Conservation (phyloP, 2,113 vertebrate species). For the Gyps fulvus region DNA sequence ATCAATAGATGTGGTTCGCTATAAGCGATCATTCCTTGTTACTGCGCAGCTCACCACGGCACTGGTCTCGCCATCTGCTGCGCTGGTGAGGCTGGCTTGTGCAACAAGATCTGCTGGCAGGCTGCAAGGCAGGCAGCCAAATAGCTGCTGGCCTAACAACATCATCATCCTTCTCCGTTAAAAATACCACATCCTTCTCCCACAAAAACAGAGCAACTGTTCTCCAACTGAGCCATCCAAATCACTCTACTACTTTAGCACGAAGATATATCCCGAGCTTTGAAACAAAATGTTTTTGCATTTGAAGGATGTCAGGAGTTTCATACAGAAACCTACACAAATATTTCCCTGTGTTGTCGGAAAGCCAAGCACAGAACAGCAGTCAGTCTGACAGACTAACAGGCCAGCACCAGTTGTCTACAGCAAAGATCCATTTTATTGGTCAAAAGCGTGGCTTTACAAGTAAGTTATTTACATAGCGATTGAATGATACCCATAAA, state of each 20-base stretch:
- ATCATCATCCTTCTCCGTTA: neutral
- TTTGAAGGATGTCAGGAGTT: neutral
- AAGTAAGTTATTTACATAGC: neutral
- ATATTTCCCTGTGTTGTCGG: rapidly evolving
- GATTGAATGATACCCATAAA: neutral
- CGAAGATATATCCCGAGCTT: neutral
- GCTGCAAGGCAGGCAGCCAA: conserved; percentile 18
- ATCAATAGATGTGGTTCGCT: neutral
- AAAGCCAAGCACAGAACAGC: neutral
- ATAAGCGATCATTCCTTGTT: neutral
- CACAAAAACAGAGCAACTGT: neutral
- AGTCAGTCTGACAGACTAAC: neutral
- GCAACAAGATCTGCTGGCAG: neutral
- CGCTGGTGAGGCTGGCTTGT: neutral
- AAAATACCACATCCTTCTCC: neutral
- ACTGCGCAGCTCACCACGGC: neutral
- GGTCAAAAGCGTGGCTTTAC: neutral
- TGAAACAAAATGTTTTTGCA: rapidly evolving
- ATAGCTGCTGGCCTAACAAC: neutral
- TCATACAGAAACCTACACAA: neutral
- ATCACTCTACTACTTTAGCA: neutral
- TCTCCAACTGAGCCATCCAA: neutral
- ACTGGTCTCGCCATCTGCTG: neutral
- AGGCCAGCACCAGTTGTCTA: neutral
- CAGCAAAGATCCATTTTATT: neutral